Evolutionary conservation across 30 jellyfish, hydroid and myxozoan genomes (phyloP), one percentile per base, ranked within the genome.

Genomic region (Sanderia malayensis): DNA sequence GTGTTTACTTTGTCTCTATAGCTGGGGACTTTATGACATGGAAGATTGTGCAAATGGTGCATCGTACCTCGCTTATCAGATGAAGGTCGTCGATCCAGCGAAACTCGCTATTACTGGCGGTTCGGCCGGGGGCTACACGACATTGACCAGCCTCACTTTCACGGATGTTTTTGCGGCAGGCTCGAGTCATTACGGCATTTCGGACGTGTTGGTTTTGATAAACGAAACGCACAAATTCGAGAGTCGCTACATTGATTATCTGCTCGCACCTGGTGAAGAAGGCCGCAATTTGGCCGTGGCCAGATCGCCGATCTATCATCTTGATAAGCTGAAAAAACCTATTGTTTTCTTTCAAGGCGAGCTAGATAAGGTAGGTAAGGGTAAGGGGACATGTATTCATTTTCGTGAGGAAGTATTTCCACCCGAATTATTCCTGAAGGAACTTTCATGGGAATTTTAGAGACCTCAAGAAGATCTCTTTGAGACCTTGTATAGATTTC

Each of bases 1-100:
- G 13, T 37, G 10, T 6, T 13, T 37, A 37, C 13, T 37, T 37
- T 47, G 8, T 26, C 13, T 75, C 60, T 26, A 26, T 30, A 88
- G 97, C 49, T 88, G 97, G 97, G 97, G 97, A 44, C 82, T 80
- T 20, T 75, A 74, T 44, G 97, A 88, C 66, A 69, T 88, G 81
- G 92, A 88, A 46, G 97, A 88, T 52, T 75, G 94, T 47, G 79
- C 73, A 24, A 83, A 73, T 28, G 97, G 92, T 1, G 97, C 95
- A 1, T 18, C 66, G 61, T 81, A 72, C 49, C 70, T 88, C 55
- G 97, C 92, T 2, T 37, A 71, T 19, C 87, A 88, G 46, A 69
- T 55, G 87, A 63, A 83, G 25, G n/a, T 74, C 33, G 97, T 81
- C 44, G 93, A 88, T 47, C 94, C 86, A 24, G 68, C 73, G 58